phyloP scores from a whole-genome alignment of 2,888 invertebrate species.

The Scrobipalpa costella region DNA sequence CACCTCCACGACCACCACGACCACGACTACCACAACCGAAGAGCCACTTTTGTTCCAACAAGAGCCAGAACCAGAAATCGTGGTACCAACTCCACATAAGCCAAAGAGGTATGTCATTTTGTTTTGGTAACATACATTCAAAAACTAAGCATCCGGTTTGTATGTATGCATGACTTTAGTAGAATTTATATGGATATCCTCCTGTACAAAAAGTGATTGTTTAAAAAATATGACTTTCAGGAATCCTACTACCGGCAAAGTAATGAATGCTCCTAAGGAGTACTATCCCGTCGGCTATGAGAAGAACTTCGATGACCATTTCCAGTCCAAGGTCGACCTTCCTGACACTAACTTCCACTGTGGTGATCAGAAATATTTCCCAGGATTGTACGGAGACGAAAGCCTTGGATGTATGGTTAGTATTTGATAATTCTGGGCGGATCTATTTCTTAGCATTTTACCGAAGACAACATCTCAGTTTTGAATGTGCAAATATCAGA shows the following conservation, averaged over 20 bases:
- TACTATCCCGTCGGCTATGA: slow-evolving; percentile 94
- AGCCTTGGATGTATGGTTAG: slow-evolving; percentile 94
- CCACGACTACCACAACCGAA: slow-evolving; percentile 52
- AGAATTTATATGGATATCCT: no score
- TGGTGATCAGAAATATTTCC: slow-evolving; percentile 94
- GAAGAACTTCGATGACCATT: slow-evolving; percentile 94
- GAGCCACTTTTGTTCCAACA: slow-evolving; percentile 58
- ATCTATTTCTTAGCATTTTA: neutral
- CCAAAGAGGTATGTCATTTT: slow-evolving; percentile 61
- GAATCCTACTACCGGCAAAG: slow-evolving; percentile 78
- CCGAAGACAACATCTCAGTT: no score
- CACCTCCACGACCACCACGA: slow-evolving; percentile 72
- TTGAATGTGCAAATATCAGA: no score
- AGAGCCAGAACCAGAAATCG: slow-evolving; percentile 67
- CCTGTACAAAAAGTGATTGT: no score
- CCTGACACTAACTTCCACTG: slow-evolving; percentile 93
- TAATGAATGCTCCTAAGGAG: slow-evolving; percentile 94
- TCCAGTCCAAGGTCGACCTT: slow-evolving; percentile 90
- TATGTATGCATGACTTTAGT: no score
- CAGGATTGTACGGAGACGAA: slow-evolving; percentile 93
- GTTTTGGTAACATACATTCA: neutral
- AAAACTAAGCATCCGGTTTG: neutral
- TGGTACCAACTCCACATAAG: slow-evolving; percentile 60
- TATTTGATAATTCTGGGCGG: slow-evolving; percentile 19
- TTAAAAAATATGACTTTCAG: slow-evolving; percentile 54